Evolutionary conservation across 2,113 vertebrate species (phyloP).

Genomic region (Thalassarche chlororhynchos): DNA sequence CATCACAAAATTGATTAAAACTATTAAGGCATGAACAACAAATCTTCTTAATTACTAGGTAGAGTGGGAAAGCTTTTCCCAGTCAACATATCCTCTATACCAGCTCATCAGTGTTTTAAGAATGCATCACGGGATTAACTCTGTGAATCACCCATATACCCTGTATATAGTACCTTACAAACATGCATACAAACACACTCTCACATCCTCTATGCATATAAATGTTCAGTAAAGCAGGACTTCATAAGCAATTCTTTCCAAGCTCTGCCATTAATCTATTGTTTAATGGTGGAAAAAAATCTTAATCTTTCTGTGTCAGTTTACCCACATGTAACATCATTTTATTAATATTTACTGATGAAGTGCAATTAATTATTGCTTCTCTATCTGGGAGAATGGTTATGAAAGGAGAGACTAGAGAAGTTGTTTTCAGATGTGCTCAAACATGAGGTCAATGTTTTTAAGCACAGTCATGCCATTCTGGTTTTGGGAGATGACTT

Average conservation of each 20-base stretch:
- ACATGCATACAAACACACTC: neutral
- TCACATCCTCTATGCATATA: neutral
- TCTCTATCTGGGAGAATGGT: neutral
- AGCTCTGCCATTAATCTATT: neutral
- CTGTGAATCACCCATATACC: neutral
- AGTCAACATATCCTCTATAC: neutral
- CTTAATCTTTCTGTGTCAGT: neutral
- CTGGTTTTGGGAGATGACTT: neutral
- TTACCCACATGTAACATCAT: neutral
- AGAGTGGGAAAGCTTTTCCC: neutral
- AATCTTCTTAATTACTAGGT: conserved; percentile 5
- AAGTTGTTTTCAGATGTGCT: neutral
- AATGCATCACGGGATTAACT: neutral
- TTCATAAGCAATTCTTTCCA: neutral
- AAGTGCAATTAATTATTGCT: neutral
- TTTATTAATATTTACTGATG: neutral
- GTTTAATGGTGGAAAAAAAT: neutral
- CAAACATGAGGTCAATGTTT: neutral
- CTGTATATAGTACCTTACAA: neutral
- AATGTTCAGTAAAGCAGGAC: neutral
- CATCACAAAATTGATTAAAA: neutral
- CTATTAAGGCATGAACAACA: neutral
- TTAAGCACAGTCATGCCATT: neutral
- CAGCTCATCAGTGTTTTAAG: neutral
- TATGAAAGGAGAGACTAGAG: neutral